Conservation (phyloP, 1,140 invertebrate genomes). For the Drosophila ogumai region DNA sequence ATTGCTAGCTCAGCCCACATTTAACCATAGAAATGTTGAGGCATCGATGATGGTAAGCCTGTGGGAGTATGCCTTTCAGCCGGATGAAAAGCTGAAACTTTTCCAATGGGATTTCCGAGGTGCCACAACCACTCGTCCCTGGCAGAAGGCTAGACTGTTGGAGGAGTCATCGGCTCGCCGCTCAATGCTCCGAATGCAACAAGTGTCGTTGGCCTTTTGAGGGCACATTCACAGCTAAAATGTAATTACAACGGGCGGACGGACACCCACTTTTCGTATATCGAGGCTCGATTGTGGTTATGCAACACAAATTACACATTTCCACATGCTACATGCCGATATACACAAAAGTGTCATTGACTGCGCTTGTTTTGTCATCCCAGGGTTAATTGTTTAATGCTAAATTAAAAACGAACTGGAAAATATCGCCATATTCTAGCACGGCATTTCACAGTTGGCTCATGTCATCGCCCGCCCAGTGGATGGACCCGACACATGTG, state of each 20-base stretch:
- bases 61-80: neutral
- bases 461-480: conserved; percentile 46
- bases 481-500: conserved; percentile 39
- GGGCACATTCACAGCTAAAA: conserved; percentile 35
- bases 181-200: conserved; percentile 37
- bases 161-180: conserved; percentile 14
- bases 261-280: conserved; percentile 21
- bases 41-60: conserved; percentile 11
- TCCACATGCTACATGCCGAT: neutral
- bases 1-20: neutral
- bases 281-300: conserved; percentile 51
- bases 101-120: conserved; percentile 37
- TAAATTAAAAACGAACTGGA: conserved; percentile 46
- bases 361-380: conserved; percentile 45
- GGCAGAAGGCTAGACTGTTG: conserved; percentile 14
- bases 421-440: conserved; percentile 52
- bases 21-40: conserved; percentile 10
- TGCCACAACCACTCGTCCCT: conserved; percentile 13
- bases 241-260: conserved; percentile 47
- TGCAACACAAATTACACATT: conserved; percentile 49
- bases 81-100: conserved; percentile 22
- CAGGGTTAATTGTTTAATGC: conserved; percentile 76
- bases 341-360: conserved; percentile 55
- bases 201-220: conserved; percentile 72
- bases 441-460: conserved; percentile 56